Evolutionary conservation across 1,140 invertebrate species (phyloP), one percentile per base, ranked within the genome.

Genomic region (Acromyrmex echinatior): DNA sequence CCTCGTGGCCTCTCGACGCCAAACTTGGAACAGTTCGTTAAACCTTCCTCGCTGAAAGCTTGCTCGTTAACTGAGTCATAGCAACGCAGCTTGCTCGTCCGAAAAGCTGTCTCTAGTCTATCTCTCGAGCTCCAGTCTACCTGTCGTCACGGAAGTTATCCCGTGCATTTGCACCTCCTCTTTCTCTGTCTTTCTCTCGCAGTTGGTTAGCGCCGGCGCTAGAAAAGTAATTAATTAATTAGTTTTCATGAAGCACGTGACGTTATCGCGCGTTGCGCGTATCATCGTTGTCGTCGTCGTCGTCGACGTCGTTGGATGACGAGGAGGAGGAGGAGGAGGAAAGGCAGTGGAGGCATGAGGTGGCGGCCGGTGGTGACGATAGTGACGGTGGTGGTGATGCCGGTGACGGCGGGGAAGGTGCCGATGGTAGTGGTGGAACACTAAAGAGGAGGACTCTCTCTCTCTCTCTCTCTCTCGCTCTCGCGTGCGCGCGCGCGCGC

Each of bases 181-280:
- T 18, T 25, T 39, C 5, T 65, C 45, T 16, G 3, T 58, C 35
- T 45, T 25, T 63, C 77, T 71, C 21, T 12, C n/a, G 21, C 31
- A 56, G 45, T 80, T 73, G 86, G 87, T 91, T 87, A 87, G 49
- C 65, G 78, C 73, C 56, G 78, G 88, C 82, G 90, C 86, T 91
- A 90, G 90, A 91, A 90, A 91, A 94, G 90, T 90, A 92, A 92
- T 92, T 93, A 94, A 93, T 94, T 94, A 93, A 95, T 95, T 94
- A 92, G 92, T 93, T 93, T 93, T 92, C 92, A 86, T 87, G 89
- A 49, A 28, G 14, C 70, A 90, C 88, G 89, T 86, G 92, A 92
- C 91, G 91, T 73, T 92, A 92, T 94, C 93, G 90, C 93, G 91
- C 88, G 87, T 88, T 86, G 70, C 89, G 88, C 88, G 84, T 88